Base-by-base conservation (phyloP, 2,888 invertebrate species). In the Uloborus plumipes region DNA sequence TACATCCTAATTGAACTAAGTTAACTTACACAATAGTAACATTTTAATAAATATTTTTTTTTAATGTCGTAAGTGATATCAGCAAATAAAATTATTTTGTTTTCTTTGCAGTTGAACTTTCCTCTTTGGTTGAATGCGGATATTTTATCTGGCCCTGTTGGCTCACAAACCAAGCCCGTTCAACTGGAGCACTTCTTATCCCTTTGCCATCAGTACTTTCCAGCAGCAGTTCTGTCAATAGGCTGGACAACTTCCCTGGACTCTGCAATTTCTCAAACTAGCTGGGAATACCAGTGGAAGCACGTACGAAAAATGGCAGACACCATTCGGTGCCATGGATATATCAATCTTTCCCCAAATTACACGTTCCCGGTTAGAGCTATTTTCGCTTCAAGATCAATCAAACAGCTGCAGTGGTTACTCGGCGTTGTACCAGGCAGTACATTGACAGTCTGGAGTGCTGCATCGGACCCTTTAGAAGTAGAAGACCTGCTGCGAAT, bases 41-140 rank as follows among this genome's bases (percentile, higher is more conserved):
- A 1, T 39, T 11, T 39, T 9, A 11, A 7, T 39, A 11, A 39
- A 39, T 39, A 9, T 11, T 39, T 39, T 39, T 9, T 4, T 11
- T 39, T 4, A 7, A 39, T 39, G 39, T n/a, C n/a, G n/a, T 39
- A 7, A 39, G 39, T 7, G 39, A 11, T 39, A 1, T 7, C 39
- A 1, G 9, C 9, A 39, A 11, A 11, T 39, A 1, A 11, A 39
- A 9, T 39, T 39, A 15, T 18, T 55, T 55, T 53, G 7, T 2
- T 67, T 51, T 20, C 31, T 18, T 75, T 81, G 20, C 66, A 95
- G 94, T 90, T 93, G 86, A 90, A 89, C 0, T 93, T 93, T 87
- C 95, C 95, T 0, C 88, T 97, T 4, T 95, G 95, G 94, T 89
- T 97, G 78, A 97, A 97, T 88, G 96, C 96, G 0, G 97, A 97